These are phyloP conservation scores for Lasioglossum zephyrum DNA, from an alignment of 2,888 invertebrate species.

Conservation along the genomic window DNA sequence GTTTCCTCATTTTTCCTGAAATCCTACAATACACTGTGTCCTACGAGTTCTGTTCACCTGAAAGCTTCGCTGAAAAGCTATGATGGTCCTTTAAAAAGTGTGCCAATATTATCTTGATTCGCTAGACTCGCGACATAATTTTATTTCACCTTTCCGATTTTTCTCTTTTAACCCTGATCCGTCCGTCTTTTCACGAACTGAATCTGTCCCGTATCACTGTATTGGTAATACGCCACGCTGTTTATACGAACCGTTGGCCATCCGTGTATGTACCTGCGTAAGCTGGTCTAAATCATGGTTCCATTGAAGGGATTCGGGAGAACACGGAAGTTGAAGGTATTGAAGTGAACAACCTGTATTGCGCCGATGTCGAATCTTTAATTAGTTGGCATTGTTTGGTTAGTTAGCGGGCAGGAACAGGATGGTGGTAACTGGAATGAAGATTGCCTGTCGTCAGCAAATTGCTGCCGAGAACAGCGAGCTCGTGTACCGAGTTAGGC, in stretches of 20 bases:
- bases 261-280: not conserved
- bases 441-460: slow-evolving; percentile 67
- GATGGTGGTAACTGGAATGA: slow-evolving; percentile 46
- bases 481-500: slow-evolving; percentile 22
- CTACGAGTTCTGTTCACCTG: no score
- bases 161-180: no score
- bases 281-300: not conserved
- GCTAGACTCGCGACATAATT: no score
- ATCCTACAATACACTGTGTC: no score
- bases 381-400: slow-evolving; percentile 76
- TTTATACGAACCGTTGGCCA: not conserved
- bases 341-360: slow-evolving; percentile 36
- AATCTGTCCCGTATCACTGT: no score
- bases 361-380: slow-evolving; percentile 73
- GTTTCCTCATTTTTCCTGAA: no score
- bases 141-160: no score
- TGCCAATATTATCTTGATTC: no score
- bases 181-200: no score
- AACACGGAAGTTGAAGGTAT: slow-evolving; percentile 11
- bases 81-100: no score
- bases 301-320: not conserved
- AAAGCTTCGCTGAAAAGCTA: no score
- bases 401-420: slow-evolving; percentile 63
- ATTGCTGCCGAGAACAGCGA: slow-evolving; percentile 55
- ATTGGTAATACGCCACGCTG: not conserved